Conservation (phyloP, 2,797 vertebrate species). For the Schizothorax lantsangensis region DNA sequence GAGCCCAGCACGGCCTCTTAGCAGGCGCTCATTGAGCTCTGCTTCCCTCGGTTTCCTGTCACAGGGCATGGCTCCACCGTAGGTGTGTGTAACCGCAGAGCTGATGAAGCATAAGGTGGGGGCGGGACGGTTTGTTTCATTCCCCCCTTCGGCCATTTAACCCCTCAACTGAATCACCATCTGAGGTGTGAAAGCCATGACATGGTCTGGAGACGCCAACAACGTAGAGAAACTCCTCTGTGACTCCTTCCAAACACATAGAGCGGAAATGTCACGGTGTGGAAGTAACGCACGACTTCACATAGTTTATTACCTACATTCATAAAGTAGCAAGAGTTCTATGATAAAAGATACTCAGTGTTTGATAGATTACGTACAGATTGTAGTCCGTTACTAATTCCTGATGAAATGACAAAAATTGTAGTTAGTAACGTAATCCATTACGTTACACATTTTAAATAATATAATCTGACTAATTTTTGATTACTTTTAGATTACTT, state of each 20-base stretch:
- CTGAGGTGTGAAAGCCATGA: conserved; percentile 38
- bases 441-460: background rate
- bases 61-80: conserved; percentile 27
- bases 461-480: background rate
- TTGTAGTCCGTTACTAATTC: background rate
- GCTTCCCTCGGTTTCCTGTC: conserved; percentile 39
- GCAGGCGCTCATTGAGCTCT: conserved; percentile 4
- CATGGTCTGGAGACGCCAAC: conserved; percentile 19
- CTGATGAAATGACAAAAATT: background rate
- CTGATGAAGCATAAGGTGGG: conserved; percentile 24
- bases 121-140: conserved; percentile 38
- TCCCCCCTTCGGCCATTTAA: conserved; percentile 12
- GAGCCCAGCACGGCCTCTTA: conserved; percentile 33
- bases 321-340: background rate
- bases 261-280: background rate
- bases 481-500: background rate
- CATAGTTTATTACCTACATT: background rate
- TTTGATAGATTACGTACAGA: background rate
- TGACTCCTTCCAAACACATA: background rate
- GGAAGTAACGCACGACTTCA: background rate
- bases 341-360: background rate
- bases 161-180: conserved; percentile 32
- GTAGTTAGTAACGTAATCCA: too few species aligned
- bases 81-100: conserved; percentile 36
- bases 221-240: background rate